A percentile compares a stretch with the other conserved stretches of the same genome.
Evolutionary conservation across 2,797 vertebrate genomes (phyloP).

Genomic region (Phrynocephalus vlangalii): DNA sequence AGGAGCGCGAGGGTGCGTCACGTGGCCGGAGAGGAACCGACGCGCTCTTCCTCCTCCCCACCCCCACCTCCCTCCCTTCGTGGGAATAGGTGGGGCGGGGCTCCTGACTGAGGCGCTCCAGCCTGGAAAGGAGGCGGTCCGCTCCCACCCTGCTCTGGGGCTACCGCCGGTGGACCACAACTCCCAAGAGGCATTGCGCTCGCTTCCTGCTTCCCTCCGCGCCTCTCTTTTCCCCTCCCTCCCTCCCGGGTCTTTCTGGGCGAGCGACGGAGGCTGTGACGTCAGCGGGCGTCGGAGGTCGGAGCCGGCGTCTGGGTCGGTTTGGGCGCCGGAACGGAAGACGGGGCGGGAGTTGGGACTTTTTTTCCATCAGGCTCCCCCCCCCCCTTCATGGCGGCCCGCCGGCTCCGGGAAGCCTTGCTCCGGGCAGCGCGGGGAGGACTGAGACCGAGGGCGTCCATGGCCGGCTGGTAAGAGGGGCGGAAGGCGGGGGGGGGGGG

Average conservation of each 20-base stretch:
- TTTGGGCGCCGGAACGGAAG: background rate
- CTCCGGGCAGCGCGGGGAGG: slow-evolving; percentile 34
- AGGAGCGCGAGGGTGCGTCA: background rate
- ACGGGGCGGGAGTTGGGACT: background rate
- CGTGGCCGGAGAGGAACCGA: background rate
- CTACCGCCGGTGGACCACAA: background rate
- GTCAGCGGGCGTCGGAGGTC: background rate
- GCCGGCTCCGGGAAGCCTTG: slow-evolving; percentile 38
- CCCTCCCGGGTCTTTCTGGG: no score
- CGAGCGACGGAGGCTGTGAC: background rate
- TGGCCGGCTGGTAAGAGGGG: slow-evolving; percentile 37
- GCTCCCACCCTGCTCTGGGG: background rate
- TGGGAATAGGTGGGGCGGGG: no score
- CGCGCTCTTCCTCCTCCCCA: background rate
- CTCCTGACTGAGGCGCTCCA: background rate
- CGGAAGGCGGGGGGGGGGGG: background rate
- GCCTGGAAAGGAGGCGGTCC: background rate
- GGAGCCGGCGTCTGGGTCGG: slow-evolving; percentile 22
- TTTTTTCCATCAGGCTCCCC: slow-evolving; percentile 9
- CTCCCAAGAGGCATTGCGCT: slow-evolving; percentile 11
- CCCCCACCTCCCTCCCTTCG: background rate
- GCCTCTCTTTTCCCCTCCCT: background rate
- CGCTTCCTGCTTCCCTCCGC: background rate
- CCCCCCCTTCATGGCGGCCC: slow-evolving; percentile 39
- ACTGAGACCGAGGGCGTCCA: slow-evolving; percentile 34